Conservation (phyloP, 1,140 invertebrate genomes). For the Yoshiicerus persimilis region DNA sequence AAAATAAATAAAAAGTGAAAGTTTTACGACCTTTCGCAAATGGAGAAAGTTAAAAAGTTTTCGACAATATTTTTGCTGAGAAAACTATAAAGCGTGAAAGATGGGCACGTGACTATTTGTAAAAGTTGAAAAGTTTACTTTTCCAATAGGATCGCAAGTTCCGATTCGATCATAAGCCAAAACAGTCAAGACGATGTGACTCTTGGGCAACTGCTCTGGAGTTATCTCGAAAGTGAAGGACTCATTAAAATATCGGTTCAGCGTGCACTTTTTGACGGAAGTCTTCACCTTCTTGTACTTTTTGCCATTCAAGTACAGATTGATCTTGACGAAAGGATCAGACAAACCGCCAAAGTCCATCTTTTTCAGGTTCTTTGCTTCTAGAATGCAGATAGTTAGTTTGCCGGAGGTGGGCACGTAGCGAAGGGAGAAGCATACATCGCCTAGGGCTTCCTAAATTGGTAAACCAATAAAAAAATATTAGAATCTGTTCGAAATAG, state of each 20-base stretch:
- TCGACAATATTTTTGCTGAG: too few species aligned
- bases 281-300: conserved; percentile 66
- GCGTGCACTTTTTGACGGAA: conserved; percentile 65
- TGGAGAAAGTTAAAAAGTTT: too few species aligned
- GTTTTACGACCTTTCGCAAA: too few species aligned
- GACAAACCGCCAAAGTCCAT: conserved; percentile 67
- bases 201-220: conserved; percentile 66
- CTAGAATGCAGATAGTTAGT: conserved; percentile 64
- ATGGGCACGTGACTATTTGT: too few species aligned
- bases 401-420: conserved; percentile 67
- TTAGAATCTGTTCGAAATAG: too few species aligned
- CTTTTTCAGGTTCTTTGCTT: conserved; percentile 67
- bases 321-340: conserved; percentile 70
- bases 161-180: conserved; percentile 66
- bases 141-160: conserved; percentile 60
- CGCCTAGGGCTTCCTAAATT: conserved; percentile 56
- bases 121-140: too few species aligned
- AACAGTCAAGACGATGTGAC: conserved; percentile 59
- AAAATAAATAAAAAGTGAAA: too few species aligned
- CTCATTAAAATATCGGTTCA: conserved; percentile 71
- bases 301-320: conserved; percentile 65
- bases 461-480: not conserved
- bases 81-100: too few species aligned
- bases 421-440: conserved; percentile 65
- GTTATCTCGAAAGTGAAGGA: conserved; percentile 70